Base-by-base conservation (phyloP, 2,888 invertebrate genomes). In the Luperina testacea region DNA sequence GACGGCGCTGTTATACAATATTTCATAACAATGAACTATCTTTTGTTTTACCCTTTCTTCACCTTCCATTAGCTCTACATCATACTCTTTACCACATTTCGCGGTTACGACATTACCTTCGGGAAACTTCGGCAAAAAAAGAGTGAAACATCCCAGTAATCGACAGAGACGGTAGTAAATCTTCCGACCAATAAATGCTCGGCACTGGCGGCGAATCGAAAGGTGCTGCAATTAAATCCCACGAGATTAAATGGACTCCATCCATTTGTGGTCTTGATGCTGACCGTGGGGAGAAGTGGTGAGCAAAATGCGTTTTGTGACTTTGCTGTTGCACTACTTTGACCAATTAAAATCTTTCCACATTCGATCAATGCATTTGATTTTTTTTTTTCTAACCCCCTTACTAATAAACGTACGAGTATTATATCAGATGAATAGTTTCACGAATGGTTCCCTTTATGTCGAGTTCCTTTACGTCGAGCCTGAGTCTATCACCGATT, bases 161-260 rank as follows among this genome's bases (percentile, higher is more conserved):
- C 87, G 87, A 89, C 85, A 80, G 78, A 81, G 89, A 87, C 87
- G 86, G 81, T 92, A 86, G 95, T 96, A 95, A 96, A 96, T 95
- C 95, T 94, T 90, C 82, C 78, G 83, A 89, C 93, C 95, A 94
- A 95, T 94, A 95, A 96, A 95, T 93, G 95, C 92, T 90, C 89
- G 85, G 90, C 85, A 90, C 92, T 92, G 91, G 91, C 90, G 92
- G 91, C 91, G 93, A 92, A 93, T 93, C 93, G 92, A 92, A 94
- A 95, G 95, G 94, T 94, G 94, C 92, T 93, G 94, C 95, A 96
- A 96, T 96, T 96, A 96, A 95, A 95, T 93, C 94, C 94, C 93
- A 91, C 89, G 92, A 93, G 95, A 96, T 96, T 96, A 96, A 96
- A 96, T 95, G 95, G 94, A 94, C 92, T 93, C 92, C 92, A 95